These are phyloP conservation scores for Salticus scenicus DNA, from an alignment of 2,888 invertebrate genomes.

Conservation along the genomic window DNA sequence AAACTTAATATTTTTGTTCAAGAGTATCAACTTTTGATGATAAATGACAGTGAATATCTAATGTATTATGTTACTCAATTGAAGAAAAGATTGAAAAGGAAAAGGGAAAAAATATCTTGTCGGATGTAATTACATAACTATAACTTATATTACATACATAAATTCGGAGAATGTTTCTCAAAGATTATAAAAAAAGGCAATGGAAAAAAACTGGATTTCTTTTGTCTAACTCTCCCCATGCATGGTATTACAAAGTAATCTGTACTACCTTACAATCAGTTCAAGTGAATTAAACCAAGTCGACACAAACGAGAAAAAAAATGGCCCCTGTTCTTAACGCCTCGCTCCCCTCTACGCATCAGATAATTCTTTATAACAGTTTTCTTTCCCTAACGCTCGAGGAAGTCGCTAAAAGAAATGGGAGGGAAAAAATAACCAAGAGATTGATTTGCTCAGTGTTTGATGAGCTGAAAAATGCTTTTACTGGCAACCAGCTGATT, in stretches of 20 bases:
- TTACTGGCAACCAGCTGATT: background rate
- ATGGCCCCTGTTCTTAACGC: slow-evolving; percentile 1
- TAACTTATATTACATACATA: background rate
- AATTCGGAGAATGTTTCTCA: background rate
- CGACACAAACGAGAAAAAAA: background rate
- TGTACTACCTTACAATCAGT: slow-evolving; percentile 9
- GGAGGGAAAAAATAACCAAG: background rate
- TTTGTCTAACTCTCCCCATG: background rate
- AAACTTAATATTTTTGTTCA: no score
- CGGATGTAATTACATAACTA: background rate
- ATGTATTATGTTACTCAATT: no score
- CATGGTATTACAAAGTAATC: background rate
- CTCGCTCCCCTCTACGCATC: slow-evolving; percentile 3
- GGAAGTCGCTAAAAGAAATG: background rate
- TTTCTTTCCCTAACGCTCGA: slow-evolving; percentile 6
- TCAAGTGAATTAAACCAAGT: slow-evolving; percentile 13
- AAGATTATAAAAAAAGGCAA: background rate
- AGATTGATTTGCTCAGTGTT: background rate
- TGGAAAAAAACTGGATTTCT: background rate
- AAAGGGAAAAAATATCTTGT: background rate
- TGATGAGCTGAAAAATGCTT: slow-evolving; percentile 6
- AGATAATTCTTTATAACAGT: slow-evolving; percentile 19
- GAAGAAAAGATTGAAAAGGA: no score
- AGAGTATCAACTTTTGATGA: no score
- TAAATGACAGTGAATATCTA: no score